Evolutionary conservation across 2,113 vertebrate genomes (phyloP), one percentile per base, ranked within the genome.

Genomic region (Paedocypris sp.): DNA sequence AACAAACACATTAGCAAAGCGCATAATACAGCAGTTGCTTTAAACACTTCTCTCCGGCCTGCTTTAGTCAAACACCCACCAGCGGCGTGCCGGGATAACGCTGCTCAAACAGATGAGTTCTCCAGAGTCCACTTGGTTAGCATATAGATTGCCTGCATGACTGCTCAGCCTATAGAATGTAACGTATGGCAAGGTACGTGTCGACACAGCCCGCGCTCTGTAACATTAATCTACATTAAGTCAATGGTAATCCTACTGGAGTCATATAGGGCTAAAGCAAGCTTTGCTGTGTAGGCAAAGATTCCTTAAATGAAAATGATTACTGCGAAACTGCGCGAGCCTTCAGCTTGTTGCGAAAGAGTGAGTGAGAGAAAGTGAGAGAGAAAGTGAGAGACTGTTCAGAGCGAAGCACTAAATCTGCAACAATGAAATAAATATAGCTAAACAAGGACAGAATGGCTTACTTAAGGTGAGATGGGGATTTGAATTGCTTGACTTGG

Each of bases 191-290:
- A 12, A 58, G 54, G 25, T 18, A 32, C 32, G 39, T 43, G 54
- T 31, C 18, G 26, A 58, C 38, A 9, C 38, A 43, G 39, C 39
- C 54, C 2, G 12, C 54, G 9, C 39, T 15, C 39, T 45, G 23
- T 43, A 58, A 58, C 39, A 58, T 58, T 58, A 58, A 58, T 58
- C 54, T 58, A 43, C 54, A 58, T 58, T 58, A 58, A 58, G 39
- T 58, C 54, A 58, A 43, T 58, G 54, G 26, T 58, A 43, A 58
- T 43, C 26, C 54, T 43, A 32, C 54, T 20, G 16, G 49, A 63
- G 49, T 50, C 60, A 53, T 53, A 52, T 39, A 13, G 39, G 32
- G 15, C 22, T 42, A 43, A 43, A 31, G 39, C 38, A 31, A 58
- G 39, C 10, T 43, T 32, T 43, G 54, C 54, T 32, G 54, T 58